Conservation (phyloP, 2,888 invertebrate genomes). For the Eremobia ochroleuca region DNA sequence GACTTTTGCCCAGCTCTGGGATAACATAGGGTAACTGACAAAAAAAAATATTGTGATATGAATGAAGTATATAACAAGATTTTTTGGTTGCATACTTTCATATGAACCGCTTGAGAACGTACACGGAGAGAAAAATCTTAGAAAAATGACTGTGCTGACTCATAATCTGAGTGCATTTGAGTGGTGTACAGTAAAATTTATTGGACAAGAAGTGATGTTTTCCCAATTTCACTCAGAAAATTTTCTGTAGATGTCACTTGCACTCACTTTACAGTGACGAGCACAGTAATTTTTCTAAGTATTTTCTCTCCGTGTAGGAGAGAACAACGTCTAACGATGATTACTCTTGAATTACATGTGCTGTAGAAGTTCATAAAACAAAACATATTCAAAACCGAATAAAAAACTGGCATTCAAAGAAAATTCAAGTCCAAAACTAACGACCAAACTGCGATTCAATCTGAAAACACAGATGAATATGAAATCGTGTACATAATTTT, state of each 20-base stretch:
- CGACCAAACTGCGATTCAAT: constrained; percentile 12
- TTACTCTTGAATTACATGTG: not conserved
- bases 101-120: too few species aligned
- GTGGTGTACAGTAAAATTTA: too few species aligned
- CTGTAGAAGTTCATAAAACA: not conserved
- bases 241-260: too few species aligned
- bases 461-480: constrained; percentile 29
- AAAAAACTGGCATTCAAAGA: not conserved
- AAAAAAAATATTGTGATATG: not conserved
- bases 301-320: too few species aligned
- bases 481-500: constrained; percentile 33
- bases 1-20: not conserved
- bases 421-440: not conserved
- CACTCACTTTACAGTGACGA: too few species aligned
- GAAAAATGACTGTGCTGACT: too few species aligned
- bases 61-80: not conserved
- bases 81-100: not conserved
- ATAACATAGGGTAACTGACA: not conserved
- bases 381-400: not conserved
- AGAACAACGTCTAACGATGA: not conserved
- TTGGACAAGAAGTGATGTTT: too few species aligned
- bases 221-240: too few species aligned
- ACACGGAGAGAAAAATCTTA: too few species aligned
- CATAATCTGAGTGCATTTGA: too few species aligned
- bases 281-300: too few species aligned